Conservation (phyloP, 2,113 vertebrate species). For the Tichodroma muraria region DNA sequence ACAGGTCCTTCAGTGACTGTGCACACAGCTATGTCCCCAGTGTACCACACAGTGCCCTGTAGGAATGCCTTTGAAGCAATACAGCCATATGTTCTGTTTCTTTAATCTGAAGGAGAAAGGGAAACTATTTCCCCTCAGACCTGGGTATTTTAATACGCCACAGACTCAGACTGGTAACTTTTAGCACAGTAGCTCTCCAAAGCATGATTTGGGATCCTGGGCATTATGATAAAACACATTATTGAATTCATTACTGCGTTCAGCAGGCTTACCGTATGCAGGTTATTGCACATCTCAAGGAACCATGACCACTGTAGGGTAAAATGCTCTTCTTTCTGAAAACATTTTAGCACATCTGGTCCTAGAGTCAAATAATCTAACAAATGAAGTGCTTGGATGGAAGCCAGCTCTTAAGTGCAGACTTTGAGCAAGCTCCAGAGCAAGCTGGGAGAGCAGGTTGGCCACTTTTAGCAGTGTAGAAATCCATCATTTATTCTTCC, state of each 20-base stretch:
- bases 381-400: slow-evolving; percentile 23
- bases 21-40: not conserved
- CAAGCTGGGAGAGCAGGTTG: not conserved
- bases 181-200: slow-evolving; percentile 19
- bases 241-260: not conserved
- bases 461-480: not conserved
- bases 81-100: slow-evolving; percentile 28
- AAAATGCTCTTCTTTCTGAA: slow-evolving; percentile 14
- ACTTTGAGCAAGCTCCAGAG: not conserved
- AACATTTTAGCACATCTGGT: slow-evolving; percentile 56
- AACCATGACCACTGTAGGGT: not conserved
- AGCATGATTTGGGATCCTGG: not conserved
- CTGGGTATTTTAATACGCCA: not conserved
- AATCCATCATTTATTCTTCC: not conserved
- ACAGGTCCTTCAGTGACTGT: not conserved
- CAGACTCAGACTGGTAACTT: not conserved
- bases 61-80: slow-evolving; percentile 55
- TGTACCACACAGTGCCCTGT: not conserved
- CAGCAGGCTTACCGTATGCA: not conserved
- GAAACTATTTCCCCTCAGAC: slow-evolving; percentile 7
- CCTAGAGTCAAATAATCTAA: slow-evolving; percentile 7
- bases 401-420: slow-evolving; percentile 26
- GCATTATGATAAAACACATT: slow-evolving; percentile 14
- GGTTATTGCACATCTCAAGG: slow-evolving; percentile 14
- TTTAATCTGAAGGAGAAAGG: slow-evolving; percentile 28